These are phyloP conservation scores for Neodiprion virginianus DNA, from an alignment of 1,140 invertebrate species.

Conservation along the genomic window DNA sequence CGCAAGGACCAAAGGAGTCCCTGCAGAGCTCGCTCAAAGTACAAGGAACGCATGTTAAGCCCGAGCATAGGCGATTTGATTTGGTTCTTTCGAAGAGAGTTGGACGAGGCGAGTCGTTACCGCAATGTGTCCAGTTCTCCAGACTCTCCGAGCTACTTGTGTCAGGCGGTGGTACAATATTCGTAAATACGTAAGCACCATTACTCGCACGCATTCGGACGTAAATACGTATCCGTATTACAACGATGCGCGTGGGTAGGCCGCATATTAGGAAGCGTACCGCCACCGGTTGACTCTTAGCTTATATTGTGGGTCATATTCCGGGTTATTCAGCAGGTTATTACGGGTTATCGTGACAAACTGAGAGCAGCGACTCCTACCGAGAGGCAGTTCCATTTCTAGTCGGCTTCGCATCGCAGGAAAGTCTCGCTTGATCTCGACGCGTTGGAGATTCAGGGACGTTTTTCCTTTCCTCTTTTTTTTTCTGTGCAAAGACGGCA, in stretches of 20 bases:
- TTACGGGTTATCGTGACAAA: neutral
- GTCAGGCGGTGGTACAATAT: neutral
- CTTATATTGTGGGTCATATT: neutral
- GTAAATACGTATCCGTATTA: neutral
- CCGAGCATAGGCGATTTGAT: constrained; percentile 31
- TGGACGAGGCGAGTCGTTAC: neutral
- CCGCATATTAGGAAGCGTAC: neutral
- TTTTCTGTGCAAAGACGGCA: no score
- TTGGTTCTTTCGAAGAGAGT: constrained; percentile 4
- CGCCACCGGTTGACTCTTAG: neutral
- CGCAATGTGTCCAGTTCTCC: neutral
- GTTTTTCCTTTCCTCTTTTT: no score
- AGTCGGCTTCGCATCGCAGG: neutral
- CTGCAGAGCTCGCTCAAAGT: neutral
- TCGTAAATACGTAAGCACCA: neutral
- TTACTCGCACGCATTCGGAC: neutral
- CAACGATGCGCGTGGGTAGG: neutral
- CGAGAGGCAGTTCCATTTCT: neutral
- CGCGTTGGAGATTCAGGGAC: neutral
- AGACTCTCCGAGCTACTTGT: neutral
- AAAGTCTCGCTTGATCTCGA: neutral
- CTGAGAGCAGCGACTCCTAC: neutral
- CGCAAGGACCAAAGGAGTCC: constrained; percentile 18
- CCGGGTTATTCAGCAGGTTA: neutral
- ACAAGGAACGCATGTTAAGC: neutral